These are phyloP conservation scores for Parapsyche elsis DNA, from an alignment of 1,140 invertebrate species.

Conservation along the genomic window DNA sequence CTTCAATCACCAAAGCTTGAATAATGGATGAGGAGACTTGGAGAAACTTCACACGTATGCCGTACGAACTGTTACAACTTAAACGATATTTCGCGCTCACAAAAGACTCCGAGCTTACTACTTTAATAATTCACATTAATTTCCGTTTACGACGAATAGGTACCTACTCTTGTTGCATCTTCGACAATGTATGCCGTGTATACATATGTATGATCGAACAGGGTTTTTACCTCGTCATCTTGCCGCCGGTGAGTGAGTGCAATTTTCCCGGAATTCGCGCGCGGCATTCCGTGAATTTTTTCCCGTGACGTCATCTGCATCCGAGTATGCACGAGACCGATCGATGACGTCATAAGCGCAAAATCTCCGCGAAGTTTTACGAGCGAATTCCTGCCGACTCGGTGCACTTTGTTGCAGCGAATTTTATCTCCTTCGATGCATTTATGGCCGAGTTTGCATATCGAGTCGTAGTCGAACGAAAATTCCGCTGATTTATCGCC, in stretches of 20 bases:
- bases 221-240: no score
- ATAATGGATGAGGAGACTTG: constrained; percentile 52
- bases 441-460: no score
- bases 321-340: no score
- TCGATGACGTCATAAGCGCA: not conserved
- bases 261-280: not conserved
- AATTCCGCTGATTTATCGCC: no score
- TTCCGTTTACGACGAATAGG: no score
- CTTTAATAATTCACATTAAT: not conserved
- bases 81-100: constrained; percentile 32
- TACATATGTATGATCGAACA: no score
- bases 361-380: constrained; percentile 6
- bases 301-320: not conserved
- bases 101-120: not conserved
- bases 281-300: constrained; percentile 1
- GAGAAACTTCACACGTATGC: constrained; percentile 51
- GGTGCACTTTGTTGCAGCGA: not conserved
- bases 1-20: constrained; percentile 49
- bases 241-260: not conserved
- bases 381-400: not conserved
- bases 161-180: no score
- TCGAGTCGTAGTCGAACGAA: no score
- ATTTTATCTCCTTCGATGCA: no score
- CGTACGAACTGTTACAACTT: constrained; percentile 23
- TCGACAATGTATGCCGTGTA: no score